These are phyloP conservation scores for Chaetops frenatus DNA, from an alignment of 2,113 vertebrate genomes.

Conservation along the genomic window DNA sequence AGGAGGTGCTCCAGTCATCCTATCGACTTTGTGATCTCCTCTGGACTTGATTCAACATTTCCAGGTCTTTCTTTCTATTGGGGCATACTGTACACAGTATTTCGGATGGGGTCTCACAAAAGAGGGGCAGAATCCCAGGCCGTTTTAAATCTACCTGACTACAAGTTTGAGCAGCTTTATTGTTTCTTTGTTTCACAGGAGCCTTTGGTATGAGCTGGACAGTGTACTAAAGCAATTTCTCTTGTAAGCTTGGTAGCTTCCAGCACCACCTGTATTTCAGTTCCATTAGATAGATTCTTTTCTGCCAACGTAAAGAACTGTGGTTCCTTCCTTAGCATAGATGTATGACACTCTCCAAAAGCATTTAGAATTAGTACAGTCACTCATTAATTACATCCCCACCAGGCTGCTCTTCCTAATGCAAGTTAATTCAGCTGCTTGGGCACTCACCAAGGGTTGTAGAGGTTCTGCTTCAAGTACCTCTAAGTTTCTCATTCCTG, in stretches of 20 bases:
- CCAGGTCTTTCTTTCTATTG: not conserved
- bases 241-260: not conserved
- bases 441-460: not conserved
- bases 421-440: not conserved
- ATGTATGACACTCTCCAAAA: not conserved
- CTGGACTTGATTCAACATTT: not conserved
- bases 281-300: not conserved
- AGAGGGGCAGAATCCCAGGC: no score
- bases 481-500: not conserved
- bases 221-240: not conserved
- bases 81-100: not conserved
- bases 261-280: not conserved
- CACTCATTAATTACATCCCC: not conserved
- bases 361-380: not conserved
- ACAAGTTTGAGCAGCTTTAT: not conserved
- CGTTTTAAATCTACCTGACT: not conserved
- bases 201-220: not conserved
- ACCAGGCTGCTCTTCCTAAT: not conserved
- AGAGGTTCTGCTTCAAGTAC: not conserved
- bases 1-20: not conserved
- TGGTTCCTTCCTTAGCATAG: not conserved
- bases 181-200: not conserved
- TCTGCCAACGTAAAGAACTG: not conserved
- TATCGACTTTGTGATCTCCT: not conserved
- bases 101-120: not conserved